Base-by-base conservation (phyloP, 2,888 invertebrate genomes). In the Himalopsyche japonica region DNA sequence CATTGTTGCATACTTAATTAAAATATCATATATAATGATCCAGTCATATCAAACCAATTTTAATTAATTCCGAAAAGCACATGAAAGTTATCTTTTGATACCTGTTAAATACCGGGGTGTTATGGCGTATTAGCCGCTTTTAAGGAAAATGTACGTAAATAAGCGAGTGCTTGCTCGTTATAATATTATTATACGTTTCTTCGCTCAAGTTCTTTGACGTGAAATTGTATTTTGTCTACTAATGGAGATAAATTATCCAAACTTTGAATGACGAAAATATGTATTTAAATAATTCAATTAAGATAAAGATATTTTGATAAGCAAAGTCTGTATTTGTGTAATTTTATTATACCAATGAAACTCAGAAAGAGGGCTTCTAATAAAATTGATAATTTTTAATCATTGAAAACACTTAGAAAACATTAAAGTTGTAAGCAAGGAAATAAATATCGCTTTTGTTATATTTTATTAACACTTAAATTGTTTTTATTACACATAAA, bases 101-200 rank as follows among this genome's bases (percentile, higher is more conserved):
- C 57, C 57, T 57, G 57, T 57, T 57, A 57, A 57, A 57, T 79
- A 79, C 43, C 24, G 64, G 79, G 32, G 64, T 78, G 37, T 77
- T 82, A 57, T 37, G 47, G 82, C 30, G 64, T 78, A 79, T 77
- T 82, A 57, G n/a, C 79, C 24, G 48, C 34, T 27, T 18, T 32
- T 10, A n/a, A 77, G 32, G 82, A 82, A 79, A 81, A 76, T 70
- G 70, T 70, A 3, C 27, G 20, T 18, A 57, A 76, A 76, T 57
- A 57, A 57, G 57, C 15, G 15, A 43, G 15, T 15, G 3, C 43
- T 43, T 43, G 24, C 57, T 57, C 57, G 57, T 57, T 57, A 20
- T 57, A 57, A 57, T 20, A 57, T 57, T 57, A 57, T 57, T 57
- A 57, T 57, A 57, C 57, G 57, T 20, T n/a, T 57, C 57, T 57